These are phyloP conservation scores for Muscidifurax raptorellus DNA, from an alignment of 1,140 invertebrate genomes.

Conservation along the genomic window DNA sequence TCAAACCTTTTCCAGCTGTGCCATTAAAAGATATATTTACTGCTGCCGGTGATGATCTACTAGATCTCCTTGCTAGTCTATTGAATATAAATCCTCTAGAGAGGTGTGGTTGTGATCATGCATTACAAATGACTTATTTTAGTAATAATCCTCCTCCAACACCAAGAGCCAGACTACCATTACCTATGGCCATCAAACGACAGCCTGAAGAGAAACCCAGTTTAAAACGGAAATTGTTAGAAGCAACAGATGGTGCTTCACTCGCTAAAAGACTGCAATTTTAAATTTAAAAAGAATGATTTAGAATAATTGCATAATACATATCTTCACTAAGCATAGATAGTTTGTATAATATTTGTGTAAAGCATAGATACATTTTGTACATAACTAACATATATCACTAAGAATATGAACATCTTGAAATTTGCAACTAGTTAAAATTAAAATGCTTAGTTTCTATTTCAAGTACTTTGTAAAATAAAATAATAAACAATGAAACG, in stretches of 20 bases:
- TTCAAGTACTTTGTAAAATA: neutral
- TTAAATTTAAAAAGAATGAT: slow-evolving; percentile 63
- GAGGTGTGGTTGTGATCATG: slow-evolving; percentile 88
- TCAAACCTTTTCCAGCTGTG: slow-evolving; percentile 90
- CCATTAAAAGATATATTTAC: slow-evolving; percentile 95
- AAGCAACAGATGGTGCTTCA: slow-evolving; percentile 82
- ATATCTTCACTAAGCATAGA: slow-evolving; percentile 42
- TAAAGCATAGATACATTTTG: too few relatives aligned
- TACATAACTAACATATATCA: slow-evolving; percentile 38
- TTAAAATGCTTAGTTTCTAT: slow-evolving; percentile 26
- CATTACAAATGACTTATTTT: slow-evolving; percentile 89
- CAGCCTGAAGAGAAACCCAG: slow-evolving; percentile 81
- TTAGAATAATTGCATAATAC: slow-evolving; percentile 36
- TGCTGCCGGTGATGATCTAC: slow-evolving; percentile 94
- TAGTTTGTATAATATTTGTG: too few relatives aligned
- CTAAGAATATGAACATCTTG: slow-evolving; percentile 12
- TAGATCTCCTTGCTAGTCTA: slow-evolving; percentile 88
- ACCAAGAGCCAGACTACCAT: slow-evolving; percentile 85
- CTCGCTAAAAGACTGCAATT: slow-evolving; percentile 82
- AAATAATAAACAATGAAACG: neutral
- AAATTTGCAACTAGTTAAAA: neutral
- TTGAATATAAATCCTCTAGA: slow-evolving; percentile 90
- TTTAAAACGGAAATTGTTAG: slow-evolving; percentile 84
- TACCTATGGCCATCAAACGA: slow-evolving; percentile 81
- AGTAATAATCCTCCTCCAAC: slow-evolving; percentile 94